A percentile compares a stretch with the other conserved stretches of the same genome.
phyloP scores from a whole-genome alignment of 2,888 invertebrate species.

The Nymphalis urticae region DNA sequence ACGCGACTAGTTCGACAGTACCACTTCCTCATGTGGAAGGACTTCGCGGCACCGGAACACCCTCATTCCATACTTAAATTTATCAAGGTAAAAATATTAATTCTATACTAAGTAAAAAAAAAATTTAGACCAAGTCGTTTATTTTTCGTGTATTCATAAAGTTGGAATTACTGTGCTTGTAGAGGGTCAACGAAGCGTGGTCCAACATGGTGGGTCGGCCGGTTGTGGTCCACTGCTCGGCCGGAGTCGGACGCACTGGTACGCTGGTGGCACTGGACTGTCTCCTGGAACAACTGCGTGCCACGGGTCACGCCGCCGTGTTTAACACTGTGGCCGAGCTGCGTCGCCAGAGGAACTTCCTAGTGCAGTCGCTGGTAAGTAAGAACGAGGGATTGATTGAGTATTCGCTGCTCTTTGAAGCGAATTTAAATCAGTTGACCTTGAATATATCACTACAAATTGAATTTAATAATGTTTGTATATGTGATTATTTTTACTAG shows the following conservation, averaged over 20 bases:
- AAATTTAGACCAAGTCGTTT: too few species aligned
- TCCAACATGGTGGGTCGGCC: conserved; percentile 91
- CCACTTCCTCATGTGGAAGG: conserved; percentile 97
- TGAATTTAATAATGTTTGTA: not conserved
- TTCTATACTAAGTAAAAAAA: not conserved
- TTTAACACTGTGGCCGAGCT: conserved; percentile 95
- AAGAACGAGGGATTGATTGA: not conserved
- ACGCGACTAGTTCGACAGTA: conserved; percentile 87
- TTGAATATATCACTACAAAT: too few species aligned
- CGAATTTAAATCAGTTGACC: not conserved
- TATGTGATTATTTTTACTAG: too few species aligned
- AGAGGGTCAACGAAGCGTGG: conserved; percentile 92
- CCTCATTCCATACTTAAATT: conserved; percentile 95
- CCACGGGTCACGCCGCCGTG: conserved; percentile 91
- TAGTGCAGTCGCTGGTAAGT: conserved; percentile 89
- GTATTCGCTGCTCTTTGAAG: not conserved
- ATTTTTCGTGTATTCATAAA: too few species aligned
- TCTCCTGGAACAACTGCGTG: conserved; percentile 91
- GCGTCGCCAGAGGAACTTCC: conserved; percentile 93
- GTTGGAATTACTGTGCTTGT: too few species aligned
- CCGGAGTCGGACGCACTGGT: conserved; percentile 97
- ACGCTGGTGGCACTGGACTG: conserved; percentile 96
- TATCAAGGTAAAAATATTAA: conserved; percentile 82
- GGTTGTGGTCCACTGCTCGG: conserved; percentile 94
- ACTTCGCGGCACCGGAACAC: conserved; percentile 97